A percentile compares a stretch with the other conserved stretches of the same genome.
phyloP scores from a whole-genome alignment of 2,888 invertebrate species.

The Leptopilina myrica region DNA sequence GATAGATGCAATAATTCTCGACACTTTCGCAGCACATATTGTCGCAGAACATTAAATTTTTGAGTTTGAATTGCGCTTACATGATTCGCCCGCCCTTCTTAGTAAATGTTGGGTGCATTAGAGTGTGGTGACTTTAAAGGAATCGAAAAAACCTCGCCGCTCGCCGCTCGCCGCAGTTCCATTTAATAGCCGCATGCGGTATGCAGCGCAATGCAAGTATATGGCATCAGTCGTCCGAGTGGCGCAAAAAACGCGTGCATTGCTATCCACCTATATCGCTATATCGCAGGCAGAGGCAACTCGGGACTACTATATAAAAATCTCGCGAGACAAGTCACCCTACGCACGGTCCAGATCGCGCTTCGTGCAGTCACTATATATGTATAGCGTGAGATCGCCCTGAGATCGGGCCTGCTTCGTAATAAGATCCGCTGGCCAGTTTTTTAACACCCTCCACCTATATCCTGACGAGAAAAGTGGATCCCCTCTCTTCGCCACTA shows the following conservation, averaged over 20 bases:
- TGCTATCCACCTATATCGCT: conserved; percentile 39
- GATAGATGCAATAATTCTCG: neutral
- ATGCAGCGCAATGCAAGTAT: conserved; percentile 5
- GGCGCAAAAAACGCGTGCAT: conserved; percentile 32
- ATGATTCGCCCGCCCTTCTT: too few relatives aligned
- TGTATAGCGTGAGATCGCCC: conserved; percentile 74
- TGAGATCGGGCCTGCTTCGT: conserved; percentile 74
- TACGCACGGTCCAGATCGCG: conserved; percentile 50
- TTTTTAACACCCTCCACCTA: conserved; percentile 66
- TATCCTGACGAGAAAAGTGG: conserved; percentile 46
- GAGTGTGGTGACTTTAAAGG: conserved; percentile 17
- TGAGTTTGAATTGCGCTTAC: too few relatives aligned
- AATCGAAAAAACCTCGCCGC: conserved; percentile 20
- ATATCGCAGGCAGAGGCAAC: conserved; percentile 50
- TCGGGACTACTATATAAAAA: conserved; percentile 67
- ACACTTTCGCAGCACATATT: too few relatives aligned
- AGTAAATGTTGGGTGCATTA: neutral
- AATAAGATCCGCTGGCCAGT: conserved; percentile 76
- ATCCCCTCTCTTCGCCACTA: conserved; percentile 50
- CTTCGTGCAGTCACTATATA: conserved; percentile 60
- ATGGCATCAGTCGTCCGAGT: conserved; percentile 30
- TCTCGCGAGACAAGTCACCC: conserved; percentile 72
- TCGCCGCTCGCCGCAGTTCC: too few relatives aligned
- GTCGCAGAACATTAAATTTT: too few relatives aligned
- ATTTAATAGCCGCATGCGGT: conserved; percentile 30